Percentiles rank a stretch among this genome's conserved stretches.
phyloP scores from a whole-genome alignment of 2,113 vertebrate species.

The Salminus brasiliensis region DNA sequence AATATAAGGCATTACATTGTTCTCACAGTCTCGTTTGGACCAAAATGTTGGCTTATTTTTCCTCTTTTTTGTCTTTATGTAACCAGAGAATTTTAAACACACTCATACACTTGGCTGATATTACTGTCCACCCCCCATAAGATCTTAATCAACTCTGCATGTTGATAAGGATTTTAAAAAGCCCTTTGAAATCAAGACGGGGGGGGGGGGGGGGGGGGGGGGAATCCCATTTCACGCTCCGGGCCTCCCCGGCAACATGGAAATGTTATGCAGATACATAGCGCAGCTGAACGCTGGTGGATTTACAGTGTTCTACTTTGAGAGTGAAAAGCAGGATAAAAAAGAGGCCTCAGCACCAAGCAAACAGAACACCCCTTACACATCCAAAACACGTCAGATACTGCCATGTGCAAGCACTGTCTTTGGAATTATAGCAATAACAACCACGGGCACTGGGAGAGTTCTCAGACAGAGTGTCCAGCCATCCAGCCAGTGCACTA shows the following conservation, averaged over 20 bases:
- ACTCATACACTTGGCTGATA: slow-evolving; percentile 18
- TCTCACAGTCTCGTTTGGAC: neutral
- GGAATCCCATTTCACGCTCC: slow-evolving; percentile 32
- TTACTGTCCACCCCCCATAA: slow-evolving; percentile 26
- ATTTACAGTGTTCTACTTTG: slow-evolving; percentile 16
- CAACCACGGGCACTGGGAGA: neutral
- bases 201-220: neutral
- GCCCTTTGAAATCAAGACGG: slow-evolving; percentile 30
- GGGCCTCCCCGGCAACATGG: slow-evolving; percentile 5
- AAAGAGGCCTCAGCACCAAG: slow-evolving; percentile 24
- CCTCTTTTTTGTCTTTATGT: neutral
- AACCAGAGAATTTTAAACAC: neutral
- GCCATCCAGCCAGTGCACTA: neutral
- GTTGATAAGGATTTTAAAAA: slow-evolving; percentile 44
- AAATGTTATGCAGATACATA: neutral
- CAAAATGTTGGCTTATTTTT: neutral
- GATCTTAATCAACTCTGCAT: slow-evolving; percentile 46
- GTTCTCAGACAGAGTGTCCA: neutral
- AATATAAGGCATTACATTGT: neutral
- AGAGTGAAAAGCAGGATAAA: slow-evolving; percentile 21
- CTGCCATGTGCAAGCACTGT: neutral
- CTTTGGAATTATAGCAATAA: neutral
- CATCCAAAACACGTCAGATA: slow-evolving; percentile 12
- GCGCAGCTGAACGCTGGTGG: slow-evolving; percentile 12
- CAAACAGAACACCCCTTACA: slow-evolving; percentile 11